phyloP scores from a whole-genome alignment of 1,140 invertebrate genomes.

The Macrosteles quadrilineatus region DNA sequence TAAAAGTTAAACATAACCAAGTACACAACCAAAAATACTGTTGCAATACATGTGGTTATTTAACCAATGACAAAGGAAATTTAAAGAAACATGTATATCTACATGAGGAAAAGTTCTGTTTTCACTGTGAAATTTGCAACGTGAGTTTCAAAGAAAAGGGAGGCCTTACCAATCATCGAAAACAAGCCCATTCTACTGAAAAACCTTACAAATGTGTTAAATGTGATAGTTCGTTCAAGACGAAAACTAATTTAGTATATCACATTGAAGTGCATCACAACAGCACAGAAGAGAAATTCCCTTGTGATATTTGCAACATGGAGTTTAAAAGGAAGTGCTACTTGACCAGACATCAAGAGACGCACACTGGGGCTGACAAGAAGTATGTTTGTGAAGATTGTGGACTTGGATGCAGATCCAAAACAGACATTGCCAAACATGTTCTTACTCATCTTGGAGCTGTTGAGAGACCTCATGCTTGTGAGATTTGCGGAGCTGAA shows the following conservation, averaged over 20 bases:
- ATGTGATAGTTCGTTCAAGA: not conserved
- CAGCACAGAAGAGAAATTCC: not conserved
- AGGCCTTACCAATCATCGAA: not conserved
- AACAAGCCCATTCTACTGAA: not conserved
- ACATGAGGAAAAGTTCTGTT: not conserved
- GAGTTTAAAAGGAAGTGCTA: not conserved
- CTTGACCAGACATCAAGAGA: not conserved
- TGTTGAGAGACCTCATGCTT: not conserved
- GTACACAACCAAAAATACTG: too few relatives aligned
- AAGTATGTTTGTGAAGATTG: not conserved
- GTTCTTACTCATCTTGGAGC: not conserved
- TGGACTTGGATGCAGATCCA: not conserved
- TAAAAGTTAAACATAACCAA: too few relatives aligned
- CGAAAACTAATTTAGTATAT: not conserved
- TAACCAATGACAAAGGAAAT: not conserved
- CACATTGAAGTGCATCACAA: not conserved
- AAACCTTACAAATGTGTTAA: not conserved
- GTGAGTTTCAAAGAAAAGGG: not conserved
- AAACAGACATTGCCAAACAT: not conserved
- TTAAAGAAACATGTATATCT: not conserved
- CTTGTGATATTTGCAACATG: not conserved
- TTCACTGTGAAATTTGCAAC: not conserved
- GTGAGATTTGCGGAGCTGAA: not conserved
- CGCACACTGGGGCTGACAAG: constrained; percentile 1
- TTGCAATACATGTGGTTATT: not conserved